These are phyloP conservation scores for Hirtodrosophila duncani DNA, from an alignment of 2,888 invertebrate species.

Conservation along the genomic window DNA sequence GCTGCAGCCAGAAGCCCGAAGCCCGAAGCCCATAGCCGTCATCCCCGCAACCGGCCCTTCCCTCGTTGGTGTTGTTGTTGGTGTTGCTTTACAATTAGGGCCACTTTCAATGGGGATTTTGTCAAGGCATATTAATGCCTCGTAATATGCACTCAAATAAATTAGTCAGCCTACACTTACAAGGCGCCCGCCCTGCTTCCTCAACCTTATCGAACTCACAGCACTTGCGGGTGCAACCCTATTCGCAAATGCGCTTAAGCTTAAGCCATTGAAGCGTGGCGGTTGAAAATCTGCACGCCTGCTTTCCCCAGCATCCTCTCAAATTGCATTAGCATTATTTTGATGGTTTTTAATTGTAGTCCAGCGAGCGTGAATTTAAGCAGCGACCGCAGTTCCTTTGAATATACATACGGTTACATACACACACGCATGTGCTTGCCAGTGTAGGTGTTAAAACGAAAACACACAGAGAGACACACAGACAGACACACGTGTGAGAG, in stretches of 20 bases:
- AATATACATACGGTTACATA: conserved; percentile 8
- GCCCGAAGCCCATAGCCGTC: conserved; percentile 1
- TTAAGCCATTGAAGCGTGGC: conserved; percentile 6
- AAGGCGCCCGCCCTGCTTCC: too few species aligned
- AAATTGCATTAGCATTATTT: conserved; percentile 16
- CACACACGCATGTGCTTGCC: neutral
- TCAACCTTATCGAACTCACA: conserved; percentile 1
- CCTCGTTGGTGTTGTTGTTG: conserved; percentile 7
- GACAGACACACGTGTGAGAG: too few species aligned
- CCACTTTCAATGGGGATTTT: conserved; percentile 25
- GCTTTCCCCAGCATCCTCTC: conserved; percentile 25
- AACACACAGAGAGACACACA: too few species aligned
- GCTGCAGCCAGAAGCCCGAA: neutral
- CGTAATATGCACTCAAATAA: conserved; percentile 57
- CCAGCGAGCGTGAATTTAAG: conserved; percentile 24
- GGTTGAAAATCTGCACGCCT: conserved; percentile 23
- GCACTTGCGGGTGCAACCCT: conserved; percentile 35
- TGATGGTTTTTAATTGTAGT: conserved; percentile 41
- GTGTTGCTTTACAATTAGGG: conserved; percentile 24
- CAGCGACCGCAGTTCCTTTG: conserved; percentile 15
- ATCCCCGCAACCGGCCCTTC: neutral
- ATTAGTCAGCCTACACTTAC: conserved; percentile 43
- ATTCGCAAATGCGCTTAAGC: conserved; percentile 19
- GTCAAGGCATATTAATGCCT: conserved; percentile 38
- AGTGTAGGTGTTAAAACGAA: conserved; percentile 60